Evolutionary conservation across 1,140 invertebrate genomes (phyloP).

Genomic region (Aphelenchoides avenae): DNA sequence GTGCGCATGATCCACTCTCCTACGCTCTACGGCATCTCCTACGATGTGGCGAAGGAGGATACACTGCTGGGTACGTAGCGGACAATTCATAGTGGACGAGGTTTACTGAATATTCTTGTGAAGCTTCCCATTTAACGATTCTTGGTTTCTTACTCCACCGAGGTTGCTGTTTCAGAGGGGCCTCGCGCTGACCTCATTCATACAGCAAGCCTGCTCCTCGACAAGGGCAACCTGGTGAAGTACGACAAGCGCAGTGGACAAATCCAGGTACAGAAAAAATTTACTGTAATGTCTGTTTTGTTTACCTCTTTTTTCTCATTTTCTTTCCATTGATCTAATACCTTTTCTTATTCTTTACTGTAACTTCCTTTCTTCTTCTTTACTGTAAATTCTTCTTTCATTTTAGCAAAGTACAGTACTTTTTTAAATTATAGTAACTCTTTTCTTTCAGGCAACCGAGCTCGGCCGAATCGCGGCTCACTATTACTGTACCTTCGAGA

Average conservation of each 20-base stretch:
- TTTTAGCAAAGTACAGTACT: constrained; percentile 2
- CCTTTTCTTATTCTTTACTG: too few species aligned
- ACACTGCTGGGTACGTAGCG: too few species aligned
- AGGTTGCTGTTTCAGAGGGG: constrained; percentile 77
- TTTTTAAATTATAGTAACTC: constrained; percentile 40
- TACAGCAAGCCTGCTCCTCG: constrained; percentile 83
- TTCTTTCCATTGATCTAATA: too few species aligned
- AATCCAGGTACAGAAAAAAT: constrained; percentile 72
- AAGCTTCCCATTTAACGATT: not conserved
- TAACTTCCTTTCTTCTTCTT: too few species aligned
- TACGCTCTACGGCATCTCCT: constrained; percentile 78
- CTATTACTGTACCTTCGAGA: constrained; percentile 94
- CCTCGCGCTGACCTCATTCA: constrained; percentile 91
- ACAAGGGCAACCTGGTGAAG: constrained; percentile 84
- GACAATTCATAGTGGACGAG: too few species aligned
- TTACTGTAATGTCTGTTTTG: too few species aligned
- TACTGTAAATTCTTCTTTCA: constrained; percentile 10
- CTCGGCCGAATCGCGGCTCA: constrained; percentile 93
- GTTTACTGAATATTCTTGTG: too few species aligned
- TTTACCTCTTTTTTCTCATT: too few species aligned
- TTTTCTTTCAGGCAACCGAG: constrained; percentile 71
- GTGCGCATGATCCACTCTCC: constrained; percentile 75
- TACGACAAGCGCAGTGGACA: constrained; percentile 92
- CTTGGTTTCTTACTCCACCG: too few species aligned
- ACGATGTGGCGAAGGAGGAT: constrained; percentile 73